Evolutionary conservation across 92 coral and sea anemone species (phyloP).

Genomic region (Epizoanthus rinbou): DNA sequence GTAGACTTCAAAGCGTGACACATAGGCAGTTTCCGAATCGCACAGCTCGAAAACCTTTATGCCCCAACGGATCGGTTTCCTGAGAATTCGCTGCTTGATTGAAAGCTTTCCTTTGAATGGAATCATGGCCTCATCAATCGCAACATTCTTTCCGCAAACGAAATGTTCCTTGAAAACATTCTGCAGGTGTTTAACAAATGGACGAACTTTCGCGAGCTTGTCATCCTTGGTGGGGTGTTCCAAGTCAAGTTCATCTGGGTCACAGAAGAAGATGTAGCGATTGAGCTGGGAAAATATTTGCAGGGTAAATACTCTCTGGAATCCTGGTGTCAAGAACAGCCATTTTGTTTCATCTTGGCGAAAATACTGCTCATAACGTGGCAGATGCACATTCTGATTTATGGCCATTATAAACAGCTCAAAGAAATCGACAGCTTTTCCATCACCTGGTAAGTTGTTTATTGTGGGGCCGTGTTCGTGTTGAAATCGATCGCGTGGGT

Average conservation of each 20-base stretch:
- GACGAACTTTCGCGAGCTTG: slow-evolving; percentile 39
- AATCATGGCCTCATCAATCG: slow-evolving; percentile 61
- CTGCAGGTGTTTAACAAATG: slow-evolving; percentile 35
- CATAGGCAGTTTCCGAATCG: slow-evolving; percentile 44
- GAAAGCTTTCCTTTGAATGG: slow-evolving; percentile 51
- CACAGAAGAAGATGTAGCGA: slow-evolving; percentile 53
- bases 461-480: slow-evolving; percentile 37
- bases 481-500: slow-evolving; percentile 38
- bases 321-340: slow-evolving; percentile 52
- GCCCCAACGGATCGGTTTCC: slow-evolving; percentile 62
- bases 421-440: slow-evolving; percentile 45
- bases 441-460: slow-evolving; percentile 35
- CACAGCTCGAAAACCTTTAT: slow-evolving; percentile 46
- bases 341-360: slow-evolving; percentile 46
- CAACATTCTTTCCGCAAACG: slow-evolving; percentile 41
- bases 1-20: slow-evolving; percentile 45
- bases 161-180: slow-evolving; percentile 37
- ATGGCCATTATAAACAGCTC: slow-evolving; percentile 35
- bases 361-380: slow-evolving; percentile 42
- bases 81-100: slow-evolving; percentile 38
- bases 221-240: slow-evolving; percentile 1
- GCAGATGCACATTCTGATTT: slow-evolving; percentile 34
- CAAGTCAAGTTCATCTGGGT: slow-evolving; percentile 40
- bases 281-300: slow-evolving; percentile 49
- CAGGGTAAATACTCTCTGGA: slow-evolving; percentile 42